phyloP scores from a whole-genome alignment of 1,140 invertebrate species.

The Mylabris phalerata region DNA sequence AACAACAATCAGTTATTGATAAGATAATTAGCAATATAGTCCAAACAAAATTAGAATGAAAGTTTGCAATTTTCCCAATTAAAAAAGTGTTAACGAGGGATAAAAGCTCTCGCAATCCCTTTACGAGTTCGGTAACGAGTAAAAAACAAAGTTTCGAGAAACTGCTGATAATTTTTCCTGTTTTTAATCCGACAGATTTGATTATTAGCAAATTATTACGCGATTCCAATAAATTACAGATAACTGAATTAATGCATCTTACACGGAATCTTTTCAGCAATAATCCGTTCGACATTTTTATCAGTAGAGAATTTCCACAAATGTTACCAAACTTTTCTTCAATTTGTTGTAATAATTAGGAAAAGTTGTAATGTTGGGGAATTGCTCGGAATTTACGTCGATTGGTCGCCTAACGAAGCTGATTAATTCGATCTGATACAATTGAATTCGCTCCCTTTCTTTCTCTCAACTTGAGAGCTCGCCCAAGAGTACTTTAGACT shows the following conservation, averaged over 20 bases:
- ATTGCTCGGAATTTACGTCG: neutral
- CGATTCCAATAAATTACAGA: too few relatives aligned
- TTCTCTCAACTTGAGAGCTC: too few relatives aligned
- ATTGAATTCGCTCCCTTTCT: neutral
- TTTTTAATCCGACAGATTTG: too few relatives aligned
- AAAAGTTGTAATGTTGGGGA: conserved; percentile 4
- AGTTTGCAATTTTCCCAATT: conserved; percentile 6
- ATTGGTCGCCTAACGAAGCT: conserved; percentile 2
- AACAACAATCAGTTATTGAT: conserved; percentile 11
- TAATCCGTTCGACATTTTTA: too few relatives aligned
- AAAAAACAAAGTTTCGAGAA: too few relatives aligned
- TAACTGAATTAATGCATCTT: too few relatives aligned
- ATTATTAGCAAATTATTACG: too few relatives aligned
- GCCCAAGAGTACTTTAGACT: too few relatives aligned
- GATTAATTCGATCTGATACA: conserved; percentile 8
- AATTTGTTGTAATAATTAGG: neutral
- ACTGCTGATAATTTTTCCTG: too few relatives aligned
- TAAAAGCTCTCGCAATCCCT: conserved; percentile 1
- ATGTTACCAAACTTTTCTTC: neutral
- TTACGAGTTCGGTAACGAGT: too few relatives aligned
- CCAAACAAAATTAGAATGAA: conserved; percentile 7
- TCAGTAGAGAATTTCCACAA: neutral
- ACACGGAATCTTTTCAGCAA: too few relatives aligned
- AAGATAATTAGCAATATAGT: conserved; percentile 6
- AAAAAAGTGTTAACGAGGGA: conserved; percentile 11